Evolutionary conservation across 2,797 vertebrate genomes (phyloP).

Genomic region (Gymnocypris eckloni): DNA sequence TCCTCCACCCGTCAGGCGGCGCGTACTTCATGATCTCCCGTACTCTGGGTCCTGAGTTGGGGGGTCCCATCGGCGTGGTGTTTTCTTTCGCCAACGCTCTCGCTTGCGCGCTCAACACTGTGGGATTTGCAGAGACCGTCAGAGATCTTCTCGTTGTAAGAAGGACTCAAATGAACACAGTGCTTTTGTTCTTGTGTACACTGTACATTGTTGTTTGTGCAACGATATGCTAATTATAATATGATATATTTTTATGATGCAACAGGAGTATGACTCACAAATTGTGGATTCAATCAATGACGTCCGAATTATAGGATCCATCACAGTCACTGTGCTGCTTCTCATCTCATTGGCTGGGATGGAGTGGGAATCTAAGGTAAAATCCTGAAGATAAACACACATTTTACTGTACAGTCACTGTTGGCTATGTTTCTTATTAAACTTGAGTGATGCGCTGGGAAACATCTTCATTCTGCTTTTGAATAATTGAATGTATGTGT

Average conservation of each 20-base stretch:
- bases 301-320: constrained; percentile 73
- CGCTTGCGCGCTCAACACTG: constrained; percentile 76
- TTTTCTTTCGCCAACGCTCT: constrained; percentile 79
- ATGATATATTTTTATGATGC: background rate
- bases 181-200: background rate
- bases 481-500: background rate
- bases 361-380: constrained; percentile 81
- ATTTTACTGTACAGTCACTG: background rate
- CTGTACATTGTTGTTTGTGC: background rate
- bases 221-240: background rate
- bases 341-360: constrained; percentile 77
- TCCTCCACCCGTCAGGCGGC: constrained; percentile 65
- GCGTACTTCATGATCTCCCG: constrained; percentile 80
- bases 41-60: constrained; percentile 77
- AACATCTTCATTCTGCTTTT: background rate
- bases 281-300: constrained; percentile 74
- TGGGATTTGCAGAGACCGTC: constrained; percentile 79
- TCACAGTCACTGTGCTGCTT: constrained; percentile 75
- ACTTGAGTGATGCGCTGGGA: background rate
- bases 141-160: constrained; percentile 70
- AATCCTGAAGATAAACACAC: background rate
- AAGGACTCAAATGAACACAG: no score
- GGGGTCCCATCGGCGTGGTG: constrained; percentile 75
- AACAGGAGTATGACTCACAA: constrained; percentile 69
- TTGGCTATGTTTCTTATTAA: background rate